Conservation (phyloP, 2,113 vertebrate species). For the Ciconia maguari region DNA sequence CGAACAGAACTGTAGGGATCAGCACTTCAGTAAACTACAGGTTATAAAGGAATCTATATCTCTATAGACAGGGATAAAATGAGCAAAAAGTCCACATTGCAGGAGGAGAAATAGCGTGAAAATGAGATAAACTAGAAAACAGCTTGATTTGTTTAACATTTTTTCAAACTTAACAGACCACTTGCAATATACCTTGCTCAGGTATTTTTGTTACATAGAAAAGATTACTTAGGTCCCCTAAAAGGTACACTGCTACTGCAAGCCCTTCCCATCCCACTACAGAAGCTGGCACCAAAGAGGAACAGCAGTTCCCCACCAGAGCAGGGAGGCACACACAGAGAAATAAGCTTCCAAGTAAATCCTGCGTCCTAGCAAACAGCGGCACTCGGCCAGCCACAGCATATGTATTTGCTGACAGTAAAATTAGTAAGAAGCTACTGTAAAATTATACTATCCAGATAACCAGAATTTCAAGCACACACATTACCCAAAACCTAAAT, state of each 20-base stretch:
- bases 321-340: rapidly evolving
- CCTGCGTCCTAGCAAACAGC: not conserved
- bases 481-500: not conserved
- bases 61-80: not conserved
- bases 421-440: not conserved
- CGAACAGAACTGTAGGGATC: not conserved
- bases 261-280: not conserved
- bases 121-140: not conserved
- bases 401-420: not conserved
- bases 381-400: not conserved
- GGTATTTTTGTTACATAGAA: not conserved
- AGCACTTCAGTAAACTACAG: not conserved
- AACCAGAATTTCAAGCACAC: not conserved
- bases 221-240: not conserved
- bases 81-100: not conserved
- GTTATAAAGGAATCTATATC: not conserved
- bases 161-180: not conserved
- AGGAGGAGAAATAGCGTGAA: not conserved
- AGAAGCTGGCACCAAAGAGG: not conserved
- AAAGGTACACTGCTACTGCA: not conserved
- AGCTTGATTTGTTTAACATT: not conserved
- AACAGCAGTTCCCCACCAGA: not conserved
- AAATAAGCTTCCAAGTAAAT: not conserved
- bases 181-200: not conserved
- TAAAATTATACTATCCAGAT: not conserved